Evolutionary conservation across 1,140 invertebrate genomes (phyloP).

Genomic region (Plutomurus gul): DNA sequence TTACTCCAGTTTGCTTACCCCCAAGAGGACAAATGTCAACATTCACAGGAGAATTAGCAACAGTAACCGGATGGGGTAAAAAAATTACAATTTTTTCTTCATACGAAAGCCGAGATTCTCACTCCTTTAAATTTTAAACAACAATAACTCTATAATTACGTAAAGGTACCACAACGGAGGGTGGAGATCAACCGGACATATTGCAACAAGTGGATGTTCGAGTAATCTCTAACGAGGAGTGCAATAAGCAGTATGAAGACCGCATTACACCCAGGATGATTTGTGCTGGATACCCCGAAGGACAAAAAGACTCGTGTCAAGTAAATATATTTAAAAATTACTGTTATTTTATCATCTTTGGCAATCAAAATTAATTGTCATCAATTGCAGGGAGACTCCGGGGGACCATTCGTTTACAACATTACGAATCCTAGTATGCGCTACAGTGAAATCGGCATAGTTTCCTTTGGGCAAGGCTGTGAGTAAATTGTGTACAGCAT

Average conservation of each 20-base stretch:
- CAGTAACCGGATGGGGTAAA: slow-evolving; percentile 35
- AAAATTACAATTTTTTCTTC: background rate
- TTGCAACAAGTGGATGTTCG: slow-evolving; percentile 43
- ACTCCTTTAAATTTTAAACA: background rate
- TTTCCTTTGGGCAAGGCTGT: slow-evolving; percentile 48
- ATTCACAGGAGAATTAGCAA: slow-evolving; percentile 35
- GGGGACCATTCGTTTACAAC: slow-evolving; percentile 37
- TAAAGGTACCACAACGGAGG: slow-evolving; percentile 31
- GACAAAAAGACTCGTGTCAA: slow-evolving; percentile 47
- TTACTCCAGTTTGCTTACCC: slow-evolving; percentile 47
- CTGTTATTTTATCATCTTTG: no score
- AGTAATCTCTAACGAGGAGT: slow-evolving; percentile 49
- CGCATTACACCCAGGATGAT: slow-evolving; percentile 44
- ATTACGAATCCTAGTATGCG: background rate
- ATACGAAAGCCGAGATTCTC: no score
- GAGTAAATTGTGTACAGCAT: background rate
- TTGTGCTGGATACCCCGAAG: slow-evolving; percentile 45
- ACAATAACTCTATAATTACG: background rate
- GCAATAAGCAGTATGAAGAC: slow-evolving; percentile 39
- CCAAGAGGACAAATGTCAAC: background rate
- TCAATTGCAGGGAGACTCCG: slow-evolving; percentile 43
- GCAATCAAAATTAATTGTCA: background rate
- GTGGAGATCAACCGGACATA: slow-evolving; percentile 35
- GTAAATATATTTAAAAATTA: background rate
- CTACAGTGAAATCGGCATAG: slow-evolving; percentile 46